Percentiles rank a stretch among this genome's conserved stretches.
phyloP scores from a whole-genome alignment of 1,140 invertebrate species.

The Drosophila parabipectinata region DNA sequence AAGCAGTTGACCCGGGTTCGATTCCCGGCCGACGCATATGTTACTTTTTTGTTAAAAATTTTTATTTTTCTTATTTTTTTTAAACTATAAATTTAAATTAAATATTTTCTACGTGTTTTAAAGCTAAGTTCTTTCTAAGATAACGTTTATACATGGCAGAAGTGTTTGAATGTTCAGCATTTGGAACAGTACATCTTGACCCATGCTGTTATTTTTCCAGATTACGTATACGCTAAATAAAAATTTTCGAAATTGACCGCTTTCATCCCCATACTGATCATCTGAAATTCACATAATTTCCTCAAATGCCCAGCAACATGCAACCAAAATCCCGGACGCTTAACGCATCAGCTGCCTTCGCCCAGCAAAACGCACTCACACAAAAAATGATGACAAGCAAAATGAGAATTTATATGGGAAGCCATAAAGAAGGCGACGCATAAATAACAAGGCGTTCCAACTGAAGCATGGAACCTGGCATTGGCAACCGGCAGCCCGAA shows the following conservation, averaged over 20 bases:
- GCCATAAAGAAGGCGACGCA: slow-evolving; percentile 76
- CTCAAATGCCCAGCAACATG: slow-evolving; percentile 38
- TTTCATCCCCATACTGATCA: slow-evolving; percentile 8
- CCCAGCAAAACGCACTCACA: slow-evolving; percentile 21
- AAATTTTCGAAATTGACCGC: slow-evolving; percentile 16
- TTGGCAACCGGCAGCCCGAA: slow-evolving; percentile 30
- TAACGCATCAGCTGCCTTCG: slow-evolving; percentile 47
- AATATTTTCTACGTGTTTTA: too few relatives aligned
- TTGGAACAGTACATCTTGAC: too few relatives aligned
- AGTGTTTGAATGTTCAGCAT: too few relatives aligned
- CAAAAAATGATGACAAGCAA: slow-evolving; percentile 70
- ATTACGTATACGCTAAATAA: slow-evolving; percentile 4
- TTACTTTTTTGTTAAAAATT: neutral
- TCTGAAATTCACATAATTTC: slow-evolving; percentile 43
- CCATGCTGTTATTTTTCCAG: too few relatives aligned
- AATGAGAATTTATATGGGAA: slow-evolving; percentile 80
- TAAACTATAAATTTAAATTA: too few relatives aligned
- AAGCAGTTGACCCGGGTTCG: slow-evolving; percentile 98
- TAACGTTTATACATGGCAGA: too few relatives aligned
- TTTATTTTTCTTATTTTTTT: too few relatives aligned
- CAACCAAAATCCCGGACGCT: slow-evolving; percentile 33
- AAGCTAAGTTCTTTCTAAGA: too few relatives aligned
- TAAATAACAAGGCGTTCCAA: slow-evolving; percentile 68
- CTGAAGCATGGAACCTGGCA: slow-evolving; percentile 67
- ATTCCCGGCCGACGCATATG: slow-evolving; percentile 87